phyloP scores from a whole-genome alignment of 2,113 vertebrate species.

The Patagioenas fasciata region DNA sequence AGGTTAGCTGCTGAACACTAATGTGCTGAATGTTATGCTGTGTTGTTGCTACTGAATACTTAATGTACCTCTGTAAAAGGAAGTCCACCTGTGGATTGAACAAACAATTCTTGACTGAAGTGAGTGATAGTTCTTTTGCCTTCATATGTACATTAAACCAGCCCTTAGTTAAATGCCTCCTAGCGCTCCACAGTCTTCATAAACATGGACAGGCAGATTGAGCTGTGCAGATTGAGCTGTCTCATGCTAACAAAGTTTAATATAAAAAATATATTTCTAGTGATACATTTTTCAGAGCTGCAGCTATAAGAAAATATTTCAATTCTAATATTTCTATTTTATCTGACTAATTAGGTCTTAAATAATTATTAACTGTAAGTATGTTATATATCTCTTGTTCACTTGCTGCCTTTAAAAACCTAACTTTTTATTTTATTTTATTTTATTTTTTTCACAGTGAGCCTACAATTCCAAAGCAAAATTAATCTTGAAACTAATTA shows the following conservation, averaged over 20 bases:
- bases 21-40: not conserved
- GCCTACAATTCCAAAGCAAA: not conserved
- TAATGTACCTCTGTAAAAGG: not conserved
- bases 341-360: not conserved
- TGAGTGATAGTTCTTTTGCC: not conserved
- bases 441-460: not conserved
- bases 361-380: not conserved
- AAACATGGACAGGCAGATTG: not conserved
- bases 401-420: not conserved
- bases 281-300: not conserved
- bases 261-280: not conserved
- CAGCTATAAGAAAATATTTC: not conserved
- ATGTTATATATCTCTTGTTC: not conserved
- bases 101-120: not conserved
- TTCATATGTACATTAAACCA: not conserved
- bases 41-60: not conserved
- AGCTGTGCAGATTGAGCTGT: not conserved
- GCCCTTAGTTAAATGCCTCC: not conserved
- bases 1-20: not conserved
- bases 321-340: not conserved
- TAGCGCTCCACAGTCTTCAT: not conserved
- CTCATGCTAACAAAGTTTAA: not conserved
- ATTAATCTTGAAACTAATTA: not conserved
- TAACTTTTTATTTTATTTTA: too few relatives aligned
- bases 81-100: not conserved